Percentiles rank a stretch among this genome's conserved stretches.
Conservation (phyloP, 1,140 invertebrate species). For the Liolophura sinensis region DNA sequence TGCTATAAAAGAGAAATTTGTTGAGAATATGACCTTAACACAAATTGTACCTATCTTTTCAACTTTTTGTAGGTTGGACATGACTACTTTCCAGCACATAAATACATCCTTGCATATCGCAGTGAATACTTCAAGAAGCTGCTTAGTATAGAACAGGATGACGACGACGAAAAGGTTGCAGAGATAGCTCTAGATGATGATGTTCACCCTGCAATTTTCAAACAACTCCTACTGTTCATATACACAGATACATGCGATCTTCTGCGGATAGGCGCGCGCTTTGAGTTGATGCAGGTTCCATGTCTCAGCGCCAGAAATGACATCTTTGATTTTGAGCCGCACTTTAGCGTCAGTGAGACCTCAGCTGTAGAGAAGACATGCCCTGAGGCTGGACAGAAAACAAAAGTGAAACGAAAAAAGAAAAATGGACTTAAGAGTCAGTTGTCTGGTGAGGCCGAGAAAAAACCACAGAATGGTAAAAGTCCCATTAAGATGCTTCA, state of each 20-base stretch:
- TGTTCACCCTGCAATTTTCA: slow-evolving; percentile 67
- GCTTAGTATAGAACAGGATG: slow-evolving; percentile 22
- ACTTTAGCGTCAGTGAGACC: slow-evolving; percentile 38
- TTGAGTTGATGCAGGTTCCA: slow-evolving; percentile 21
- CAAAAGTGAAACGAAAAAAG: slow-evolving; percentile 30
- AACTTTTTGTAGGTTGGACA: slow-evolving; percentile 61
- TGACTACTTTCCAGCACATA: slow-evolving; percentile 48
- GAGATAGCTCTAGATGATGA: slow-evolving; percentile 14
- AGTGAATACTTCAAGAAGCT: slow-evolving; percentile 46
- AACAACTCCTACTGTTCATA: slow-evolving; percentile 68
- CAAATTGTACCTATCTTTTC: not conserved
- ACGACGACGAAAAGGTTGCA: slow-evolving; percentile 8
- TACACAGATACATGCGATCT: slow-evolving; percentile 72
- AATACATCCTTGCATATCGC: slow-evolving; percentile 43
- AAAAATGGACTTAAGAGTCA: slow-evolving; percentile 21
- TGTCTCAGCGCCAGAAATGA: slow-evolving; percentile 11
- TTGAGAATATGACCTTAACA: not conserved
- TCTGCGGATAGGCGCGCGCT: slow-evolving; percentile 60
- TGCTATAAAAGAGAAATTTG: no score
- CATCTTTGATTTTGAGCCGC: slow-evolving; percentile 27
- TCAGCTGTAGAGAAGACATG: slow-evolving; percentile 55
- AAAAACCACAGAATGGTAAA: slow-evolving; percentile 13
- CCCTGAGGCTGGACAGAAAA: slow-evolving; percentile 62
- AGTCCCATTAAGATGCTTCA: slow-evolving; percentile 65
- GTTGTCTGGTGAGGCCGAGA: slow-evolving; percentile 9